Percentiles rank a stretch among this genome's conserved stretches.
Evolutionary conservation across 2,888 invertebrate genomes (phyloP).

Genomic region (Arenicola marina): DNA sequence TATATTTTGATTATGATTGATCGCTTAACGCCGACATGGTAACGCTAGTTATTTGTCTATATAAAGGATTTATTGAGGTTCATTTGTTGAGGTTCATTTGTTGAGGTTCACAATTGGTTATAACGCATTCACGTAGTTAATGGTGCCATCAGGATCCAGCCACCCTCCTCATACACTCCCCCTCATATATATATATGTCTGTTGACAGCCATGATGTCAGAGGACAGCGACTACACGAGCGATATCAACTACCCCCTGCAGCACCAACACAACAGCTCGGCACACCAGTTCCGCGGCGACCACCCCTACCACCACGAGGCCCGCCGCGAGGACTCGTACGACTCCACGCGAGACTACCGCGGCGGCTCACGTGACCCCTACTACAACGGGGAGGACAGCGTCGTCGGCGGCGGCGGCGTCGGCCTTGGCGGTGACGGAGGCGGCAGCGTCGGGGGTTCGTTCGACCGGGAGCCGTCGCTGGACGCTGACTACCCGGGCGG

Average conservation of each 20-base stretch:
- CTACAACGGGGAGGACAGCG: not conserved
- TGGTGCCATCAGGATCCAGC: too few species aligned
- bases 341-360: conserved; percentile 41
- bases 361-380: conserved; percentile 57
- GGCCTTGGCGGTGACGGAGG: conserved; percentile 15
- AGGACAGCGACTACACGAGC: conserved; percentile 96
- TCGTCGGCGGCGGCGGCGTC: not conserved
- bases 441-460: conserved; percentile 41
- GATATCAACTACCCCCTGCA: conserved; percentile 85
- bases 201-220: conserved; percentile 73
- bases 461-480: conserved; percentile 19
- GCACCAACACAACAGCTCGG: conserved; percentile 84
- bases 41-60: too few species aligned
- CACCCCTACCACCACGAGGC: conserved; percentile 13
- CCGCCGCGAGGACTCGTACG: conserved; percentile 10
- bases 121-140: too few species aligned
- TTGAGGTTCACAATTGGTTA: too few species aligned
- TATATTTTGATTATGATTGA: too few species aligned
- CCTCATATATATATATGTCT: not conserved
- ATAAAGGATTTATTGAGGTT: too few species aligned
- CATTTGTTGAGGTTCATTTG: too few species aligned
- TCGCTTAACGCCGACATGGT: too few species aligned
- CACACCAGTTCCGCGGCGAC: conserved; percentile 71
- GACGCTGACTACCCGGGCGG: conserved; percentile 1
- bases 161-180: too few species aligned